Evolutionary conservation across 2,113 vertebrate genomes (phyloP), one percentile per base, ranked within the genome.

Genomic region (Macquaria australasica): DNA sequence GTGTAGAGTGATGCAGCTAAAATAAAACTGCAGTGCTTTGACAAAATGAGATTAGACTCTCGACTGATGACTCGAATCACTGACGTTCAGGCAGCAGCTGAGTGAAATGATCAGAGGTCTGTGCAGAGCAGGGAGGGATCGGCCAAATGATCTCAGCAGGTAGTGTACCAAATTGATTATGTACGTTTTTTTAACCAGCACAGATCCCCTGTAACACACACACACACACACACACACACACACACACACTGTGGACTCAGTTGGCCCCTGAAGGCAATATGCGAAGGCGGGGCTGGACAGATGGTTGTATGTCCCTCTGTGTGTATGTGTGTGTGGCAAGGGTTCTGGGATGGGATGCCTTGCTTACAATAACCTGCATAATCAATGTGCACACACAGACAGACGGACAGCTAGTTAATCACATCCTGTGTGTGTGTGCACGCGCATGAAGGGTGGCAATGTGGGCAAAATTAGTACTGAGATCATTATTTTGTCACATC

Each of bases 361-460:
- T 73, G 3, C 67, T 83, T 81, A 90, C 51, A 87, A 90, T 87
- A 83, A 51, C 78, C 77, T 77, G 83, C 81, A 93, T 90, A 89
- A 85, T 93, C 87, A 45, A 83, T 88, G 73, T 45, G 28, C 83
- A 60, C 59, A 66, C n/a, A 73, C 63, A 77, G 10, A 73, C 77
- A 73, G 56, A 77, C 6, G 0, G 45, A 23, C 71, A n/a, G 64
- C 43, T 53, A 58, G 31, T 85, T 69, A 45, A 78, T 81, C 58
- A 70, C 23, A 14, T 59, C 45, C 21, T 74, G 10, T 77, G 75
- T 55, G n/a, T 73, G 60, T 50, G 45, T 73, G 28, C 48, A 23
- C 31, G 51, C 48, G 58, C 28, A 28, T 43, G 10, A 12, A 45
- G 43, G 10, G 11, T 45, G 9, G 43, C 43, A 45, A 45, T 45